phyloP scores from a whole-genome alignment of 1,140 invertebrate species.

The Nephila pilipes region DNA sequence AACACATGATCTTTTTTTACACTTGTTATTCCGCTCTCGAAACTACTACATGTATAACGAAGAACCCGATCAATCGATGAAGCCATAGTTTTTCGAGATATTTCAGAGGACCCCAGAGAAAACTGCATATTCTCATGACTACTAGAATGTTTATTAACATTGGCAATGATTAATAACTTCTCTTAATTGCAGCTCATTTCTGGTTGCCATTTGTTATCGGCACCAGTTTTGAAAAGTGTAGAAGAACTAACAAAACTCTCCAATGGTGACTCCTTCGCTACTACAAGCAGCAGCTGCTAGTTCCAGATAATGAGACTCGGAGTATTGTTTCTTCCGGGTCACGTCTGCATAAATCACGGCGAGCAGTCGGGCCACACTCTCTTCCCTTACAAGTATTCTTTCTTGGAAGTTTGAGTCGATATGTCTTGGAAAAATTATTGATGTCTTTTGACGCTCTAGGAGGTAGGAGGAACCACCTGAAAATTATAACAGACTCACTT shows the following conservation, averaged over 20 bases:
- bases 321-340: constrained; percentile 67
- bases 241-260: constrained; percentile 19
- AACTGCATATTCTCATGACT: neutral
- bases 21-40: neutral
- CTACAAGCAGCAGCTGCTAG: constrained; percentile 56
- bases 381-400: neutral
- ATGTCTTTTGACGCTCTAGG: constrained; percentile 8
- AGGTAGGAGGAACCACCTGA: constrained; percentile 5
- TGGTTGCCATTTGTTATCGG: constrained; percentile 37
- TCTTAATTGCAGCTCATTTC: constrained; percentile 45
- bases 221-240: constrained; percentile 22
- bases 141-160: constrained; percentile 39
- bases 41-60: neutral
- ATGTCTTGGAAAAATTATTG: constrained; percentile 67
- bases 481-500: neutral
- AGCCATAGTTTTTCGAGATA: neutral
- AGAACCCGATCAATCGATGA: neutral
- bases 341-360: constrained; percentile 57
- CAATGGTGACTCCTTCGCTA: constrained; percentile 12
- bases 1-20: neutral
- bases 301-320: constrained; percentile 57
- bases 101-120: neutral
- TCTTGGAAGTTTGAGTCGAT: constrained; percentile 55
- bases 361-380: neutral
- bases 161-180: constrained; percentile 54